A percentile compares a stretch with the other conserved stretches of the same genome.
Conservation (phyloP, 2,888 invertebrate genomes). For the Tipula lateralis region DNA sequence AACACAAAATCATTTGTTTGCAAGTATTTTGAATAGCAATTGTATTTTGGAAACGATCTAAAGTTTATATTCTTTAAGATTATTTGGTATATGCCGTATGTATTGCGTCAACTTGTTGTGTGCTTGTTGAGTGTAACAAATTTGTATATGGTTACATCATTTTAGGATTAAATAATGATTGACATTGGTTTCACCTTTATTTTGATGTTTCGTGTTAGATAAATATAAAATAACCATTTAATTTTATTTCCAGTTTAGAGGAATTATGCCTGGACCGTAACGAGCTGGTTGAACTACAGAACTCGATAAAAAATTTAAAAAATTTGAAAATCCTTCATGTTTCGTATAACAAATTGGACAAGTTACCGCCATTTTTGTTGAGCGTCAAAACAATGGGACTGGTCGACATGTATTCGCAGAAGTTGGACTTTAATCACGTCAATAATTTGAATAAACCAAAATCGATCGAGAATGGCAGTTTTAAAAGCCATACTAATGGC, state of each 20-base stretch:
- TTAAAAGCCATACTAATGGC: not conserved
- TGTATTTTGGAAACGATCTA: conserved; percentile 3
- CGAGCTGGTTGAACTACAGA: conserved; percentile 60
- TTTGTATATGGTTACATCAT: not conserved
- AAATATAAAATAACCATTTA: not conserved
- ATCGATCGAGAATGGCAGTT: not conserved
- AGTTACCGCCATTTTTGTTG: conserved; percentile 51
- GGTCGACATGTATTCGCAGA: conserved; percentile 37
- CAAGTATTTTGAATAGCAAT: not conserved
- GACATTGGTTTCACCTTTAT: not conserved
- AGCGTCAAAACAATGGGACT: conserved; percentile 54
- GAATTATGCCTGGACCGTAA: conserved; percentile 69
- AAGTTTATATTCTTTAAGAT: conserved; percentile 25
- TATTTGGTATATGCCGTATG: not conserved
- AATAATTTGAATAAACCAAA: not conserved
- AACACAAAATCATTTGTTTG: not conserved
- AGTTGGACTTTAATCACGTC: not conserved
- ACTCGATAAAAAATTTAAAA: conserved; percentile 56
- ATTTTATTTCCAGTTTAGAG: conserved; percentile 55
- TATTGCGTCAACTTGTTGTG: not conserved
- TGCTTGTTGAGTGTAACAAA: not conserved
- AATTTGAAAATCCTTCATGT: conserved; percentile 58
- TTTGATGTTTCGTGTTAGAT: not conserved
- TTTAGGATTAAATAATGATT: not conserved
- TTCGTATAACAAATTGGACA: conserved; percentile 53